Base-by-base conservation (phyloP, 2,113 vertebrate species). In the Macaca nemestrina region DNA sequence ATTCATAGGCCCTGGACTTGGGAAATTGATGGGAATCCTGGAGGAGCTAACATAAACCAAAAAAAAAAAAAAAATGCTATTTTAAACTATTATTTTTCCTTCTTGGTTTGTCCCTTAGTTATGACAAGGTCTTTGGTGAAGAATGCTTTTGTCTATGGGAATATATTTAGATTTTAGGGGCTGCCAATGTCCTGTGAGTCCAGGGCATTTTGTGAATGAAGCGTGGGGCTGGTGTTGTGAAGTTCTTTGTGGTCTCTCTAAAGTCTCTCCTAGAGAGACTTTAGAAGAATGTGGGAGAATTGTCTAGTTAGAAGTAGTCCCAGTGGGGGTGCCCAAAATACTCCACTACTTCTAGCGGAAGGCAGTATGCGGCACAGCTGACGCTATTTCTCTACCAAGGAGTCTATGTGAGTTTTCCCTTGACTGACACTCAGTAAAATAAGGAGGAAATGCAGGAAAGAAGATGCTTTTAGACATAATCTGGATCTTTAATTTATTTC, bases 21-120 rank as follows among this genome's bases (percentile, higher is more conserved):
- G 38, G 32, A 81, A 88, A 88, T 10, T 88, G 48, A 79, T 8
- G 7, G 45, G 81, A 23, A 88, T 81, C 43, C 25, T 83, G 61
- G 9, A 96, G 92, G 90, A 90, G 32, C 25, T 61, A 73, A 93
- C 92, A 92, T 93, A 94, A 86, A 68, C 10, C 8, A 48, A 43
- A 55, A 20, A 55, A 17, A 48, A 38, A 11, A 38, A 11, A 40
- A 40, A 1, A 12, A 57, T 82, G 70, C 50, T 78, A 22, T 67
- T 32, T 76, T 61, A 61, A 95, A 88, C 2, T 73, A 38, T 38
- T 40, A 22, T 25, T 85, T 96, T 80, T 93, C 9, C 25, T 82
- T 81, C 20, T 32, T 68, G 50, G 13, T 38, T 64, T 8, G 57
- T 78, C 10, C 35, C 40, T 25, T 5, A 52, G 2, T 50, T 88